Evolutionary conservation across 2,113 vertebrate genomes (phyloP).

Genomic region (Gymnarchus niloticus): DNA sequence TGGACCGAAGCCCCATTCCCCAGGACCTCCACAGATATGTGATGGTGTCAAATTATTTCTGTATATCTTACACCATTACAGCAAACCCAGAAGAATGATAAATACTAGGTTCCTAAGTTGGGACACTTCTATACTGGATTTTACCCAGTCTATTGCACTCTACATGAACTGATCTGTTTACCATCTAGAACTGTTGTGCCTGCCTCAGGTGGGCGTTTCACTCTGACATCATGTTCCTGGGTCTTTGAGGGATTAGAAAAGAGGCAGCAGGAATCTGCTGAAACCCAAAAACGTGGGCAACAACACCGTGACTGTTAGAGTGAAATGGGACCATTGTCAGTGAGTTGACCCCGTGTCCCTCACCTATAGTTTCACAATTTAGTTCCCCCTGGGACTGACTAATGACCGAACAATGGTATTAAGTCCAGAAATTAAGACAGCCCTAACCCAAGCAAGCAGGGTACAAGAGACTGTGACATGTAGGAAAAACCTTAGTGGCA

Average conservation of each 20-base stretch:
- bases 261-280: neutral
- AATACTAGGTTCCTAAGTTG: neutral
- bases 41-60: neutral
- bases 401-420: neutral
- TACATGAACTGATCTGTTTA: neutral
- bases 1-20: neutral
- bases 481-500: no score
- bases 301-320: neutral
- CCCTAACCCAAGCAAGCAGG: neutral
- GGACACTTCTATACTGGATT: neutral
- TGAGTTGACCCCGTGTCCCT: neutral
- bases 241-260: neutral
- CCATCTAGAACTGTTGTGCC: neutral
- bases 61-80: neutral
- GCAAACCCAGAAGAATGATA: neutral
- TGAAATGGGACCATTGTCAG: neutral
- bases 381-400: neutral
- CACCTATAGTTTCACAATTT: neutral
- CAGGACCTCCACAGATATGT: neutral
- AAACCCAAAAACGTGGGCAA: neutral
- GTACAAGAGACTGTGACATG: neutral
- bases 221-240: neutral
- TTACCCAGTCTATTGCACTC: constrained; percentile 3
- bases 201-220: neutral
- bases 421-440: neutral